These are phyloP conservation scores for Apodemus speciosus DNA, from an alignment of 2,113 vertebrate genomes.

Conservation along the genomic window DNA sequence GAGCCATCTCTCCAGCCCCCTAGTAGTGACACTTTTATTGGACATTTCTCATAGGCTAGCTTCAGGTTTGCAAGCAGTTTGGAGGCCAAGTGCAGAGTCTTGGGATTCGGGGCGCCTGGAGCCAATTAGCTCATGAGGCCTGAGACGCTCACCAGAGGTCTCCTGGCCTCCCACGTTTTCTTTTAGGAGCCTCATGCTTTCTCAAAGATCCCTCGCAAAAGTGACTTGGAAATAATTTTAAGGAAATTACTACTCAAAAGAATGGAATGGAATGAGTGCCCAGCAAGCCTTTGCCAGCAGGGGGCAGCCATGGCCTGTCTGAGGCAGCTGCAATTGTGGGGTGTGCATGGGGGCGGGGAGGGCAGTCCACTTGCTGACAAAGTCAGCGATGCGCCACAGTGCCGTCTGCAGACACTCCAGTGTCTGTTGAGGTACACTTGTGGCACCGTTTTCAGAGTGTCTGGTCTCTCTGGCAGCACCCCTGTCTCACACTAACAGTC, in stretches of 20 bases:
- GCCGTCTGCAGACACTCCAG: neutral
- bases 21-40: constrained; percentile 19
- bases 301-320: constrained; percentile 28
- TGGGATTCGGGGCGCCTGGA: neutral
- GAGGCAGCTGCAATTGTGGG: too few species aligned
- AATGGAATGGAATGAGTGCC: neutral
- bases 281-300: constrained; percentile 50
- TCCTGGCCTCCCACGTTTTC: neutral
- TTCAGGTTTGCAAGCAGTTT: neutral
- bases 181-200: neutral
- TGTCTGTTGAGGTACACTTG: neutral
- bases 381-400: neutral
- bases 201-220: neutral
- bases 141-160: neutral
- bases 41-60: neutral
- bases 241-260: neutral
- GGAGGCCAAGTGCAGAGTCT: neutral
- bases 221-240: neutral
- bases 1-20: too few species aligned
- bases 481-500: neutral
- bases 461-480: neutral
- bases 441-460: neutral
- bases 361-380: neutral
- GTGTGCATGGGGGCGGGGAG: accelerated
- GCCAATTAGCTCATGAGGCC: neutral